Percentiles rank a stretch among this genome's conserved stretches.
Conservation (phyloP, 2,797 vertebrate genomes). For the Pygocentrus nattereri region DNA sequence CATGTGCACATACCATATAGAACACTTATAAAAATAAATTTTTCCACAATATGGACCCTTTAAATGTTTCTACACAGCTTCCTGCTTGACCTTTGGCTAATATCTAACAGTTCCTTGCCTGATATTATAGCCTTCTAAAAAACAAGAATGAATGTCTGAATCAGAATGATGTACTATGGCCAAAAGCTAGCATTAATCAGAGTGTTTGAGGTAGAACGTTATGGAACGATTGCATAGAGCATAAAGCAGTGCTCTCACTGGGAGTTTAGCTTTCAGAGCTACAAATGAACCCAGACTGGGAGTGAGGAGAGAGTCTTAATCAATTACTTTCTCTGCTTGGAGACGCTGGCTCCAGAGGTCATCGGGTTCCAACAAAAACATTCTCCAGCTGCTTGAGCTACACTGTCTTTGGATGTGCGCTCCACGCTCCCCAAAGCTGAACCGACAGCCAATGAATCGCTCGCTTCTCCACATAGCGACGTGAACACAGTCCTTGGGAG, state of each 20-base stretch:
- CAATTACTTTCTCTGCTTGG: slow-evolving; percentile 49
- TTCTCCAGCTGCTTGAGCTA: slow-evolving; percentile 64
- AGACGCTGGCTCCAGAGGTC: slow-evolving; percentile 24
- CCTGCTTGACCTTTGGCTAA: not conserved
- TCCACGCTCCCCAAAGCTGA: slow-evolving; percentile 67
- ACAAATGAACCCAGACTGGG: slow-evolving; percentile 24
- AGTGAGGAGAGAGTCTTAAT: slow-evolving; percentile 44
- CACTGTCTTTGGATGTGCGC: slow-evolving; percentile 65
- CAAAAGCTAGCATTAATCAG: not conserved
- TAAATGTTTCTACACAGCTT: not conserved
- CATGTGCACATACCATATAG: too few species aligned
- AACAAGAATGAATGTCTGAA: not conserved
- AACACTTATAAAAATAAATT: not conserved
- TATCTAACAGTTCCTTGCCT: not conserved
- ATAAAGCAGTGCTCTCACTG: not conserved
- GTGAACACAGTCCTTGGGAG: slow-evolving; percentile 62
- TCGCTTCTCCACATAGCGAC: slow-evolving; percentile 54
- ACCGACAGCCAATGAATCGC: slow-evolving; percentile 66
- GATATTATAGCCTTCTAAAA: not conserved
- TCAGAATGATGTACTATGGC: not conserved
- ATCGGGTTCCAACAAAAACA: slow-evolving; percentile 52
- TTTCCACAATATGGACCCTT: not conserved
- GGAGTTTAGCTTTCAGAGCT: slow-evolving; percentile 21
- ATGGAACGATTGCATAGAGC: slow-evolving; percentile 18
- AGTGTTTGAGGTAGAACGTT: not conserved